These are phyloP conservation scores for Drosophila pruinosa DNA, from an alignment of 1,140 invertebrate genomes.

Conservation along the genomic window DNA sequence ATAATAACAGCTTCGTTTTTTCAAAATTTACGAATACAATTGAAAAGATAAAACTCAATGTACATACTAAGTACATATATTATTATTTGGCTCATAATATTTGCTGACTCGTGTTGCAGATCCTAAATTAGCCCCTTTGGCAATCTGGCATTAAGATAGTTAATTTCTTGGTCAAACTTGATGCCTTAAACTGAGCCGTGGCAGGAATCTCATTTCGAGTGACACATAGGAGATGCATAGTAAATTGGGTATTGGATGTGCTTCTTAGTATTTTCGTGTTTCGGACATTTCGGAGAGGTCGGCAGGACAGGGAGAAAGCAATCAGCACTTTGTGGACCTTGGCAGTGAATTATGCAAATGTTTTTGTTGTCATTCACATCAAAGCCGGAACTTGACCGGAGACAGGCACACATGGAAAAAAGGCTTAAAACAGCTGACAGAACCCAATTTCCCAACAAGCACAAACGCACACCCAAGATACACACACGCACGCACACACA, in stretches of 20 bases:
- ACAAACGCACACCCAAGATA: neutral
- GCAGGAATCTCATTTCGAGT: slow-evolving; percentile 15
- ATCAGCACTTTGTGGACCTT: slow-evolving; percentile 29
- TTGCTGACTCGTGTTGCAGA: too few relatives aligned
- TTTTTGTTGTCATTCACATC: slow-evolving; percentile 18
- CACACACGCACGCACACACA: neutral
- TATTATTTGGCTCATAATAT: too few relatives aligned
- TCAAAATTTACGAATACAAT: too few relatives aligned
- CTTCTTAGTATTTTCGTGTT: neutral
- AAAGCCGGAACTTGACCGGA: slow-evolving; percentile 26
- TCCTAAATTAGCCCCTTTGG: neutral
- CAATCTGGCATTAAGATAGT: neutral
- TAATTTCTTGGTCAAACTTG: neutral
- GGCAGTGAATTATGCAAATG: slow-evolving; percentile 35
- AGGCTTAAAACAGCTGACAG: slow-evolving; percentile 36
- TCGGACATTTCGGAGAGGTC: neutral
- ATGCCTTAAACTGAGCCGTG: neutral
- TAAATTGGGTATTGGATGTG: slow-evolving; percentile 4
- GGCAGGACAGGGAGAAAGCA: slow-evolving; percentile 5
- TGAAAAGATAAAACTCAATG: too few relatives aligned
- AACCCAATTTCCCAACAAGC: slow-evolving; percentile 6
- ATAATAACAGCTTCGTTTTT: too few relatives aligned
- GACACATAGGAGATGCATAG: slow-evolving; percentile 34
- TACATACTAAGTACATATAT: too few relatives aligned
- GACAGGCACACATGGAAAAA: slow-evolving; percentile 22